A percentile compares a stretch with the other conserved stretches of the same genome.
Conservation (phyloP, 2,888 invertebrate species). For the Odontothrips loti region DNA sequence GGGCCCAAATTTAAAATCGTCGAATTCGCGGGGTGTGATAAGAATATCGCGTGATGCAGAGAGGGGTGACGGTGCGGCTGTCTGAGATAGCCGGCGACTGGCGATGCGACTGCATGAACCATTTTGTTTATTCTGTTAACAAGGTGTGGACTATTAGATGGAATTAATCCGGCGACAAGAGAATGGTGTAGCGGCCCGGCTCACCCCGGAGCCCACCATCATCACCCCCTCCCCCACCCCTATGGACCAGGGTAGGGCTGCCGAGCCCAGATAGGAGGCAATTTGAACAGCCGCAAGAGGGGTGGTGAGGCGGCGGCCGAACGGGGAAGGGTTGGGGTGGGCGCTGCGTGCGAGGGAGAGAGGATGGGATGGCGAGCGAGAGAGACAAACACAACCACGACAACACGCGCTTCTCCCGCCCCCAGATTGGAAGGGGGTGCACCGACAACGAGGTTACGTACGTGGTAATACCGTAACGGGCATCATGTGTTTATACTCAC, state of each 20-base stretch:
- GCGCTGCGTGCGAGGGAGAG: not conserved
- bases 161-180: not conserved
- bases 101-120: not conserved
- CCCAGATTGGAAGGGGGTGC: not conserved
- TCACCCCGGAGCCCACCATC: not conserved
- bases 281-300: slow-evolving; percentile 21
- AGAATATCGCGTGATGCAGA: too few relatives aligned
- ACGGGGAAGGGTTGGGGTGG: not conserved
- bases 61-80: too few relatives aligned
- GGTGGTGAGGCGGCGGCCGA: not conserved
- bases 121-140: slow-evolving; percentile 21
- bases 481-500: too few relatives aligned
- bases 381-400: not conserved
- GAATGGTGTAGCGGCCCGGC: not conserved
- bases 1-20: too few relatives aligned
- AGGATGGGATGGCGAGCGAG: not conserved
- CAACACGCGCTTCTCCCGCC: not conserved
- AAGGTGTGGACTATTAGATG: slow-evolving; percentile 22
- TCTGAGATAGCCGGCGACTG: too few relatives aligned
- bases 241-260: not conserved
- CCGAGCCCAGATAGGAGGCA: slow-evolving; percentile 12
- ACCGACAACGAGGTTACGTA: too few relatives aligned
- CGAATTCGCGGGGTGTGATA: too few relatives aligned
- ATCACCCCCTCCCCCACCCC: not conserved
- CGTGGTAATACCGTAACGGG: too few relatives aligned